A percentile compares a stretch with the other conserved stretches of the same genome.
Conservation (phyloP, 2,797 vertebrate species). For the Petrocephalus sullivani region DNA sequence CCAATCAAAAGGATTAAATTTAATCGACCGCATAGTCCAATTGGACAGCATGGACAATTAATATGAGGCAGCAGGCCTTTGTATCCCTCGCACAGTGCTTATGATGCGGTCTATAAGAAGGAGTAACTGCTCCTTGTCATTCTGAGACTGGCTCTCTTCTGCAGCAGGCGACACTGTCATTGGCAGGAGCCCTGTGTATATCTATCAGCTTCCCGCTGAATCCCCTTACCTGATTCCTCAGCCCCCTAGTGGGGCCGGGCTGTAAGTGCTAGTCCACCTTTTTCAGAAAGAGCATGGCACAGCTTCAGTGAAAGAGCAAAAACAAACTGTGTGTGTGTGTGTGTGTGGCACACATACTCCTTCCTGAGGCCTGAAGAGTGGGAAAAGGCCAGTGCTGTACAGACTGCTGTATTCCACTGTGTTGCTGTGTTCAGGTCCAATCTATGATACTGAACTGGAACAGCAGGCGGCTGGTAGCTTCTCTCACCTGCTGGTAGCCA, state of each 20-base stretch:
- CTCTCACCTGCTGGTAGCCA: too few species aligned
- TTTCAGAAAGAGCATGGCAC: background rate
- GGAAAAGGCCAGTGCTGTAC: background rate
- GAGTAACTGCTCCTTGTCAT: constrained; percentile 27
- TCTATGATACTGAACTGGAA: too few species aligned
- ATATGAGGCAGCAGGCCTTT: constrained; percentile 26
- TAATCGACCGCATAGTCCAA: constrained; percentile 33
- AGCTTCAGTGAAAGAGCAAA: background rate
- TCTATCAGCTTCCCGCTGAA: background rate
- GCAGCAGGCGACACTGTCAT: constrained; percentile 18
- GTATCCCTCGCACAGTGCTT: background rate
- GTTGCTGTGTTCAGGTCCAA: too few species aligned
- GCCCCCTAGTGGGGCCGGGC: background rate
- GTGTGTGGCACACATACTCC: too few species aligned
- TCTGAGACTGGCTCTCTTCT: constrained; percentile 26
- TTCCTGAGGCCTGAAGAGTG: too few species aligned
- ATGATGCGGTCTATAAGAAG: background rate
- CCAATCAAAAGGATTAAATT: constrained; percentile 39
- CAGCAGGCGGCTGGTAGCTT: too few species aligned
- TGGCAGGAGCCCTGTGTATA: background rate
- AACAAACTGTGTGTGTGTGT: background rate
- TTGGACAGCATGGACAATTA: constrained; percentile 37
- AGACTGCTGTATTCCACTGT: background rate
- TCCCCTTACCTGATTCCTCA: background rate
- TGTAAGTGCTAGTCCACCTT: background rate